phyloP scores from a whole-genome alignment of 2,888 invertebrate genomes.

The Serrognathus titanus region DNA sequence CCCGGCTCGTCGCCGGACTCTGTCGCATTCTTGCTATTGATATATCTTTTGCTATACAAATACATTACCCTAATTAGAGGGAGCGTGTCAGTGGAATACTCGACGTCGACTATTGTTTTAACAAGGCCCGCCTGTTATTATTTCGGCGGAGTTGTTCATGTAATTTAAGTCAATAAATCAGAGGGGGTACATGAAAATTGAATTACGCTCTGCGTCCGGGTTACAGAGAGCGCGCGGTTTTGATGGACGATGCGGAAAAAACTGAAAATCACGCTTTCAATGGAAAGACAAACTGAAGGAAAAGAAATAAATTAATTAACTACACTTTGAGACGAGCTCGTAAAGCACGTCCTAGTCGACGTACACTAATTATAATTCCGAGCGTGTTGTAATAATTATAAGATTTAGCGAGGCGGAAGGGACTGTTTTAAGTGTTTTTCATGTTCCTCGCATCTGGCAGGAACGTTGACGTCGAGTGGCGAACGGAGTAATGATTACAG shows the following conservation, averaged over 20 bases:
- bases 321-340: too few species aligned
- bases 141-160: neutral
- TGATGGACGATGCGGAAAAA: too few species aligned
- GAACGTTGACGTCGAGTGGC: conserved; percentile 17
- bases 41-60: conserved; percentile 10
- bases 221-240: too few species aligned
- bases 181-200: neutral
- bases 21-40: conserved; percentile 4
- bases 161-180: conserved; percentile 1
- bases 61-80: conserved; percentile 15
- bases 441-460: conserved; percentile 12
- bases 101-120: too few species aligned
- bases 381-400: conserved; percentile 36
- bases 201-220: neutral
- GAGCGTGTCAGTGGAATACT: neutral
- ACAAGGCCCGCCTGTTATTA: neutral
- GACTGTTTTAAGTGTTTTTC: conserved; percentile 28
- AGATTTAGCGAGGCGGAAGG: conserved; percentile 32
- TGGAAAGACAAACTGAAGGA: too few species aligned
- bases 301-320: too few species aligned
- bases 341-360: conserved; percentile 20
- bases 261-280: too few species aligned
- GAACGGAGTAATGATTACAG: conserved; percentile 22
- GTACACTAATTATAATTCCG: conserved; percentile 36
- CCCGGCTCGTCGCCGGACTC: neutral